Evolutionary conservation across 2,888 invertebrate genomes (phyloP).

Genomic region (Pasiphila rectangulata): DNA sequence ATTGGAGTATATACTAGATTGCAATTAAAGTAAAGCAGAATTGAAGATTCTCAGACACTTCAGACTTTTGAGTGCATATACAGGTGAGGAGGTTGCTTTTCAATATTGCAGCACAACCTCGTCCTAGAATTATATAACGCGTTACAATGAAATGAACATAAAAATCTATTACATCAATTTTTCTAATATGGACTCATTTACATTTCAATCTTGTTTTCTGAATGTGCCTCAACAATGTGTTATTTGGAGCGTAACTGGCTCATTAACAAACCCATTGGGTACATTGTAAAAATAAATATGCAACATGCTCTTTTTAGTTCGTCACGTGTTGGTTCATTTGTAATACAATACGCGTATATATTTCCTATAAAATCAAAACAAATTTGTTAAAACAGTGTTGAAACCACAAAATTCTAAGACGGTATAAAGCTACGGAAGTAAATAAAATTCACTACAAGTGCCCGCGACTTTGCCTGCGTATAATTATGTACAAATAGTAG

Average conservation of each 20-base stretch:
- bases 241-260: constrained; percentile 45
- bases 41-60: too few species aligned
- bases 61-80: too few species aligned
- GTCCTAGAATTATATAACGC: constrained; percentile 26
- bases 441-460: too few species aligned
- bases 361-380: too few species aligned
- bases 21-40: too few species aligned
- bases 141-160: constrained; percentile 33
- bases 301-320: constrained; percentile 11
- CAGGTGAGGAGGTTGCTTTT: constrained; percentile 11
- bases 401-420: too few species aligned
- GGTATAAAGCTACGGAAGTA: too few species aligned
- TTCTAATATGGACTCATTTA: constrained; percentile 35
- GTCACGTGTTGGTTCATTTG: constrained; percentile 7
- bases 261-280: constrained; percentile 32
- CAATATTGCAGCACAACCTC: constrained; percentile 17
- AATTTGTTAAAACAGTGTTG: too few species aligned
- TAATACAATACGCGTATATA: constrained; percentile 2
- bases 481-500: too few species aligned
- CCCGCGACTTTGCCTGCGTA: too few species aligned
- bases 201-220: constrained; percentile 37
- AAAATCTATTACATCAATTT: constrained; percentile 36
- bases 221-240: constrained; percentile 35
- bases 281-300: constrained; percentile 16
- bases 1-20: too few species aligned